These are phyloP conservation scores for Pedicia rivosa DNA, from an alignment of 2,888 invertebrate genomes.

Conservation along the genomic window DNA sequence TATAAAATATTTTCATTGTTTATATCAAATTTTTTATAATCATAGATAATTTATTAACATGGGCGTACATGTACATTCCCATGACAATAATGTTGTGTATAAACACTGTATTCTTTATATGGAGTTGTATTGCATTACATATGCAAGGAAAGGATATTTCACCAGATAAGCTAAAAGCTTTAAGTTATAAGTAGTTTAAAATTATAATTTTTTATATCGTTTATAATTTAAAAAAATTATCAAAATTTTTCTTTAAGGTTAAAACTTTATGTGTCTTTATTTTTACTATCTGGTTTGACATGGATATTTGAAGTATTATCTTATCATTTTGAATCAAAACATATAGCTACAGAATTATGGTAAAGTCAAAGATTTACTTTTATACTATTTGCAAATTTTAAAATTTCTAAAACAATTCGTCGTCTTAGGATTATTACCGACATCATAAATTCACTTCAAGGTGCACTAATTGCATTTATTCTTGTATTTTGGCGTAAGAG, in stretches of 20 bases:
- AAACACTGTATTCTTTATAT: conserved; percentile 40
- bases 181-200: conserved; percentile 39
- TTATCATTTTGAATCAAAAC: conserved; percentile 14
- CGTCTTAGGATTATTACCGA: conserved; percentile 39
- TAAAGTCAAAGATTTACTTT: not conserved
- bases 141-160: conserved; percentile 34
- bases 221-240: too few species aligned
- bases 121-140: conserved; percentile 42
- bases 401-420: not conserved
- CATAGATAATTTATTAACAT: conserved; percentile 37
- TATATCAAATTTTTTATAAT: too few species aligned
- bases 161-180: conserved; percentile 34
- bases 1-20: not conserved
- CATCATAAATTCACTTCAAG: conserved; percentile 42
- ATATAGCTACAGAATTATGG: not conserved
- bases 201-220: too few species aligned
- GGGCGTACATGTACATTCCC: conserved; percentile 52
- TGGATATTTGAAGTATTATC: conserved; percentile 54
- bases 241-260: conserved; percentile 33
- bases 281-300: conserved; percentile 51
- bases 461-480: conserved; percentile 41
- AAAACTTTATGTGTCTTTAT: conserved; percentile 44
- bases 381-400: not conserved
- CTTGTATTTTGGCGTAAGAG: conserved; percentile 39
- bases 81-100: conserved; percentile 38